A percentile compares a stretch with the other conserved stretches of the same genome.
These are phyloP conservation scores for Larimichthys polyactis DNA, from an alignment of 2,113 vertebrate genomes.

Conservation along the genomic window DNA sequence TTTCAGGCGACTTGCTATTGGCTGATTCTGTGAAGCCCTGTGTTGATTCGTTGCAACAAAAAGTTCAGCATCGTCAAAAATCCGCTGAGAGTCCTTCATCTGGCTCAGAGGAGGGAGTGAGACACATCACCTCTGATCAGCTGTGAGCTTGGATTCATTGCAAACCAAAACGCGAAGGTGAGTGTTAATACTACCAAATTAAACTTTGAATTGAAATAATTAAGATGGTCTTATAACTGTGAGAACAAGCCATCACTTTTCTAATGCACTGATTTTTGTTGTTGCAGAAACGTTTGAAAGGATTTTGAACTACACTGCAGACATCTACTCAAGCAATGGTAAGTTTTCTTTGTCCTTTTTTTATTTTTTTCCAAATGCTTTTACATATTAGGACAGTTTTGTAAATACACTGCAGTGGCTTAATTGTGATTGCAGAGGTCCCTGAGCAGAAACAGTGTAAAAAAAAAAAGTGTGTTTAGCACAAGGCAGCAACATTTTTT, in stretches of 20 bases:
- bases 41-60: constrained; percentile 74
- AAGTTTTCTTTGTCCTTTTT: constrained; percentile 26
- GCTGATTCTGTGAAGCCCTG: constrained; percentile 46
- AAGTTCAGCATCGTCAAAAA: constrained; percentile 67
- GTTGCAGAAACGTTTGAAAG: constrained; percentile 13
- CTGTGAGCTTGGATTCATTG: background rate
- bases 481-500: background rate
- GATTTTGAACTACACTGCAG: constrained; percentile 30
- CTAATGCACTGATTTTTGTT: background rate
- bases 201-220: no score
- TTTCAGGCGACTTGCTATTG: constrained; percentile 75
- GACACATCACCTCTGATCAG: background rate
- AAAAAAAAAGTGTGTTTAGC: background rate
- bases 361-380: background rate
- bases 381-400: background rate
- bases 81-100: constrained; percentile 29
- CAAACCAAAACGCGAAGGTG: constrained; percentile 32
- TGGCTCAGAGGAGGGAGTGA: constrained; percentile 18
- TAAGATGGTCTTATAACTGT: background rate
- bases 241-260: background rate
- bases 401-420: background rate
- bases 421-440: background rate
- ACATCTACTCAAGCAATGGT: constrained; percentile 68
- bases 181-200: background rate
- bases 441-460: background rate